Evolutionary conservation across 2,113 vertebrate genomes (phyloP).

Genomic region (Sclerurus mexicanus): DNA sequence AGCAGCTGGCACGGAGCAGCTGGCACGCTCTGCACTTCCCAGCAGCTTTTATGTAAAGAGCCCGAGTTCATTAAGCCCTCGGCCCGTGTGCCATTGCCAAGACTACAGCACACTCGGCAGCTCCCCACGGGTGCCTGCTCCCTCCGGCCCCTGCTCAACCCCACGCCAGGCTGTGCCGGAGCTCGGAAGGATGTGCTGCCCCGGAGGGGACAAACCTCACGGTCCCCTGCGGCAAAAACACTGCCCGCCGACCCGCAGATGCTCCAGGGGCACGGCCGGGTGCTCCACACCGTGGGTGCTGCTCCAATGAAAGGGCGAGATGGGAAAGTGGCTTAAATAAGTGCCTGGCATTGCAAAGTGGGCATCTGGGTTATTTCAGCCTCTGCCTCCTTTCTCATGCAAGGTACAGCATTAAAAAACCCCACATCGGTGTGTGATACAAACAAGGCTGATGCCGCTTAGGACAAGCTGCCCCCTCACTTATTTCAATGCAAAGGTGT

Average conservation of each 20-base stretch:
- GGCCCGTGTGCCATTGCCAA: not conserved
- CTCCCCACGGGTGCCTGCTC: not conserved
- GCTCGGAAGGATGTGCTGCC: accelerated
- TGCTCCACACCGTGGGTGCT: not conserved
- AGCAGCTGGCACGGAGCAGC: not conserved
- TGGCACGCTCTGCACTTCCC: not conserved
- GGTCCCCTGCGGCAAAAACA: not conserved
- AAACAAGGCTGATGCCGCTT: not conserved
- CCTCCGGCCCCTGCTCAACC: not conserved
- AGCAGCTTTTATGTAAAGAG: not conserved
- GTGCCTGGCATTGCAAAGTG: not conserved
- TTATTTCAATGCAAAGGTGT: not conserved
- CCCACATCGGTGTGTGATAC: not conserved
- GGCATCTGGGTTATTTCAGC: not conserved
- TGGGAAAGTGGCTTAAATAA: not conserved
- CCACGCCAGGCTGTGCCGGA: not conserved
- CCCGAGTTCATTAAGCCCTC: not conserved
- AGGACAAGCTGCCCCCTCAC: not conserved
- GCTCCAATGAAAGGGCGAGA: not conserved
- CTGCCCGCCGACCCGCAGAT: accelerated
- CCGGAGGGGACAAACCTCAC: accelerated
- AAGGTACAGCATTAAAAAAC: not conserved
- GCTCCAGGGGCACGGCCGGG: not conserved
- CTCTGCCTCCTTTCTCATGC: not conserved
- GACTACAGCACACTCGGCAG: not conserved